These are phyloP conservation scores for Graptemys geographica DNA, from an alignment of 2,797 vertebrate species.

Conservation along the genomic window DNA sequence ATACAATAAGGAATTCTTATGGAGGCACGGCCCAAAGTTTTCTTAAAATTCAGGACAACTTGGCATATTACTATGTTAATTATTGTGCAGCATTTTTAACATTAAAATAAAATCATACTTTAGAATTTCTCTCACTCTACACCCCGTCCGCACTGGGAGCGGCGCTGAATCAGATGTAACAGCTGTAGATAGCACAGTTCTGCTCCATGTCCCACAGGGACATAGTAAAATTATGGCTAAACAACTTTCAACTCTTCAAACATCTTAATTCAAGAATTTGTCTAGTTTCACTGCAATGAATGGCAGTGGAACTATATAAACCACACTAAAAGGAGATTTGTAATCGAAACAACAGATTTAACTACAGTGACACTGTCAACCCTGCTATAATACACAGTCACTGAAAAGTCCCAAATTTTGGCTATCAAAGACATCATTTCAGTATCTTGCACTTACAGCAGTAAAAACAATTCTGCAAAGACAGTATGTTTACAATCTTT, in stretches of 20 bases:
- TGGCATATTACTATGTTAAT: not conserved
- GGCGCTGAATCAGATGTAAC: not conserved
- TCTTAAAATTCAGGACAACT: not conserved
- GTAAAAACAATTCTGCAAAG: slow-evolving; percentile 57
- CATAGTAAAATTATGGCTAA: not conserved
- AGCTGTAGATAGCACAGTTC: not conserved
- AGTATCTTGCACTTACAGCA: slow-evolving; percentile 60
- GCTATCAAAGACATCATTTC: slow-evolving; percentile 61
- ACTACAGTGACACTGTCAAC: slow-evolving; percentile 62
- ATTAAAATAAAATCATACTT: not conserved
- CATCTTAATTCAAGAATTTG: slow-evolving; percentile 60
- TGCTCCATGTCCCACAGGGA: not conserved
- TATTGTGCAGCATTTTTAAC: not conserved
- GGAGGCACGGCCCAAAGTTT: not conserved
- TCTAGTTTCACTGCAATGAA: slow-evolving; percentile 69
- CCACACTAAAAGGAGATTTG: slow-evolving; percentile 28
- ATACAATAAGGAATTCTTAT: not conserved
- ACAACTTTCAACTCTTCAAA: slow-evolving; percentile 1
- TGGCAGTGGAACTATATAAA: slow-evolving; percentile 44
- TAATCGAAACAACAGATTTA: slow-evolving; percentile 73
- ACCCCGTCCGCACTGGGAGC: not conserved
- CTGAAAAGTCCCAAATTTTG: slow-evolving; percentile 60
- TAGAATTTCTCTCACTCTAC: not conserved
- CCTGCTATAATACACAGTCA: slow-evolving; percentile 65
- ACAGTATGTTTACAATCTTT: slow-evolving; percentile 52